Evolutionary conservation across 2,888 invertebrate genomes (phyloP).

Genomic region (Muschampia plurimacula): DNA sequence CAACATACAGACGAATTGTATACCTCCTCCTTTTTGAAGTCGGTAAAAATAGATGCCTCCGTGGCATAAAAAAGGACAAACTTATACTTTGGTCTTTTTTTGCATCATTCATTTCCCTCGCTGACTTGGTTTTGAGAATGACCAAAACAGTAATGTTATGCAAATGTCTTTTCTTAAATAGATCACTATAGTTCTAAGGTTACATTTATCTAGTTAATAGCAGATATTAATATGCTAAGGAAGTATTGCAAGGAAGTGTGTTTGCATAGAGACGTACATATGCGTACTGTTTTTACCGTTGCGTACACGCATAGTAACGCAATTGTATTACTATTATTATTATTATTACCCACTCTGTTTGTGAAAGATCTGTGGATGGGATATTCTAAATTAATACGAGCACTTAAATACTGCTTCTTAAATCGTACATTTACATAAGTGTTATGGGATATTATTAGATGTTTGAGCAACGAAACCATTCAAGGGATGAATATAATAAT

Average conservation of each 20-base stretch:
- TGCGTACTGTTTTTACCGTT: constrained; percentile 8
- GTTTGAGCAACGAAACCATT: background rate
- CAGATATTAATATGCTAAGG: background rate
- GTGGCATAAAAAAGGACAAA: no score
- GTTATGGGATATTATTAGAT: background rate
- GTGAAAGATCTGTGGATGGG: background rate
- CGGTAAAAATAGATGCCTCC: no score
- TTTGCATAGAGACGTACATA: constrained; percentile 3
- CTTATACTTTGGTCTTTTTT: no score
- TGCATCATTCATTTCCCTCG: no score
- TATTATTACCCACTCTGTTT: background rate
- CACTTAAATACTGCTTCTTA: background rate
- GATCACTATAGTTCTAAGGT: no score
- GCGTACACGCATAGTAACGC: constrained; percentile 26
- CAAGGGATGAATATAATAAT: no score
- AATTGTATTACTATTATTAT: background rate
- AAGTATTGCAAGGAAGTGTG: constrained; percentile 14
- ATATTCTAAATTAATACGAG: background rate
- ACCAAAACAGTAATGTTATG: no score
- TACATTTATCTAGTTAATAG: background rate
- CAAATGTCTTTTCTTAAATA: no score
- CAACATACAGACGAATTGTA: no score
- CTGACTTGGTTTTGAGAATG: no score
- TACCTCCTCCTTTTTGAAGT: no score
- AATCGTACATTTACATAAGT: background rate